A percentile compares a stretch with the other conserved stretches of the same genome.
Conservation (phyloP, 2,113 vertebrate species). For the Dipodomys merriami region DNA sequence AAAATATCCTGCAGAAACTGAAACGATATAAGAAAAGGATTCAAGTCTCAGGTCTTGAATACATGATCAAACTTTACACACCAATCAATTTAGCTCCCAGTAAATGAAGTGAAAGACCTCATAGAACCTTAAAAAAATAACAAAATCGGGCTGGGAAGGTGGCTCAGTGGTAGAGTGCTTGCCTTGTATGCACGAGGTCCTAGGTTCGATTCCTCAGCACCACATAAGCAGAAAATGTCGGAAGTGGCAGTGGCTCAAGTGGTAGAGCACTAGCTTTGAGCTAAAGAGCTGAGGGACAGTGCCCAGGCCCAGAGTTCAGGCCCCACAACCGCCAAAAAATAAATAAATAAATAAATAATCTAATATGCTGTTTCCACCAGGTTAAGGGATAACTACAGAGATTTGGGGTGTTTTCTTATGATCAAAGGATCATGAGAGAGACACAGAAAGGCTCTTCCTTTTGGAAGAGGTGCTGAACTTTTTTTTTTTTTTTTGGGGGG, state of each 20-base stretch:
- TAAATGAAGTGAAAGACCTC: slow-evolving; percentile 22
- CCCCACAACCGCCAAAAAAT: background rate
- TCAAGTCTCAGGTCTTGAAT: background rate
- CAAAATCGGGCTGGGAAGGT: background rate
- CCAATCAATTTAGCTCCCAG: background rate
- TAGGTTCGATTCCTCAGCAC: no score
- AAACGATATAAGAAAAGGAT: slow-evolving; percentile 66
- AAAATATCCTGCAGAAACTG: slow-evolving; percentile 97
- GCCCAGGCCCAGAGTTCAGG: no score
- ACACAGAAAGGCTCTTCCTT: background rate
- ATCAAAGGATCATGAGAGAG: background rate
- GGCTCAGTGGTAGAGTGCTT: no score
- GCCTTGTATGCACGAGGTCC: no score
- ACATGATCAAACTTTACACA: background rate
- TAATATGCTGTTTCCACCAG: background rate
- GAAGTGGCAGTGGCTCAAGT: no score
- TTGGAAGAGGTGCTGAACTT: background rate
- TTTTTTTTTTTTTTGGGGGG: no score
- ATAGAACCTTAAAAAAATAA: background rate
- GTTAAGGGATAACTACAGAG: background rate
- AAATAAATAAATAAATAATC: background rate
- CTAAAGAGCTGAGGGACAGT: no score
- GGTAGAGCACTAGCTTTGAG: no score
- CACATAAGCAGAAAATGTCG: no score
- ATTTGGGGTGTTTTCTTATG: background rate